Conservation (phyloP, 2,888 invertebrate genomes). For the Selenia dentaria region DNA sequence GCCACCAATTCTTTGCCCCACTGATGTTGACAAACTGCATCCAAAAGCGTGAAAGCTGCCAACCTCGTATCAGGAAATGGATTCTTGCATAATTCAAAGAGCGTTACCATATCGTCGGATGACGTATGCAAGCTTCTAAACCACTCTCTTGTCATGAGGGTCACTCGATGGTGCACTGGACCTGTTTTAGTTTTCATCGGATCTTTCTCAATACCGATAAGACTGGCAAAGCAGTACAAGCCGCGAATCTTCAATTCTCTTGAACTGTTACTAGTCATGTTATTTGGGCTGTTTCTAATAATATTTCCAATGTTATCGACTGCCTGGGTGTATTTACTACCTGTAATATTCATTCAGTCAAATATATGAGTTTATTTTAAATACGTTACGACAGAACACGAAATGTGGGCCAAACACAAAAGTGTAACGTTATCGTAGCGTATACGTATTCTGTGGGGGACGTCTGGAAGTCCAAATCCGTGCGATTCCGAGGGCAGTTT, state of each 20-base stretch:
- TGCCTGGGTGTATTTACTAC: constrained; percentile 70
- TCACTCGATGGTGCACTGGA: constrained; percentile 71
- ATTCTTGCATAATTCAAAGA: constrained; percentile 87
- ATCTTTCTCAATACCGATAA: constrained; percentile 79
- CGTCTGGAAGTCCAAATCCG: no score
- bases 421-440: no score
- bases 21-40: constrained; percentile 86
- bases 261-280: no score
- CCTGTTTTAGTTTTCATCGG: constrained; percentile 61
- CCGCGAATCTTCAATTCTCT: constrained; percentile 88
- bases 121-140: constrained; percentile 66
- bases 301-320: constrained; percentile 85
- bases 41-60: constrained; percentile 87
- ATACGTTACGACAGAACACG: no score
- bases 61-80: constrained; percentile 92
- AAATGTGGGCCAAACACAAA: no score
- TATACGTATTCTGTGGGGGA: no score
- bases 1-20: constrained; percentile 93
- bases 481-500: no score
- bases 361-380: no score
- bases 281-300: constrained; percentile 85
- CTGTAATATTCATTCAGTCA: no score
- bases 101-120: constrained; percentile 82
- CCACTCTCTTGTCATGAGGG: constrained; percentile 80
- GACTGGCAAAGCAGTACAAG: constrained; percentile 86